These are phyloP conservation scores for Mythimna ferrago DNA, from an alignment of 2,888 invertebrate genomes.

Conservation along the genomic window DNA sequence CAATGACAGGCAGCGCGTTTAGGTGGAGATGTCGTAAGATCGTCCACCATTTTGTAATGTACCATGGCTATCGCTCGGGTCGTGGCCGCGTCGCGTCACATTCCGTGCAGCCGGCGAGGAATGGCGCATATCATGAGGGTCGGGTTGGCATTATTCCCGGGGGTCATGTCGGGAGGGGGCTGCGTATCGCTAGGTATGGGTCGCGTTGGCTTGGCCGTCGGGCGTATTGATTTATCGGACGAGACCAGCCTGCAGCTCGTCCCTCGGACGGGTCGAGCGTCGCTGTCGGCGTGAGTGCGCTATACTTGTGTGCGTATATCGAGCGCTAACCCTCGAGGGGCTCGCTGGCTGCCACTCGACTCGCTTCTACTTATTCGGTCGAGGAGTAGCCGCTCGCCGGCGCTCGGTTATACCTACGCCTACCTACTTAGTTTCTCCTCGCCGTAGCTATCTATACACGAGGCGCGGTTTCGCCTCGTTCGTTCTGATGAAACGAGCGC, in stretches of 20 bases:
- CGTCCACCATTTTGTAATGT: slow-evolving; percentile 91
- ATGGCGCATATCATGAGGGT: slow-evolving; percentile 86
- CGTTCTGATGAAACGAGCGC: slow-evolving; percentile 85
- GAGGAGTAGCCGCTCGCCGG: slow-evolving; percentile 86
- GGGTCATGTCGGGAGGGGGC: slow-evolving; percentile 87
- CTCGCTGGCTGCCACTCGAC: slow-evolving; percentile 89
- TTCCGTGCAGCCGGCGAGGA: slow-evolving; percentile 88
- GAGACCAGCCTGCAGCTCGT: slow-evolving; percentile 89
- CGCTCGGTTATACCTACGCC: slow-evolving; percentile 87
- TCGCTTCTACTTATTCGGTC: slow-evolving; percentile 90
- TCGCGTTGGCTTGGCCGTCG: slow-evolving; percentile 84
- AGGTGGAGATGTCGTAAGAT: slow-evolving; percentile 91
- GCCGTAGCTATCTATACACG: slow-evolving; percentile 85
- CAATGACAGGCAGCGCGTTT: slow-evolving; percentile 89
- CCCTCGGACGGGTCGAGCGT: slow-evolving; percentile 86
- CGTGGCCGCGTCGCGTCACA: slow-evolving; percentile 89
- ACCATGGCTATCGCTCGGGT: slow-evolving; percentile 88
- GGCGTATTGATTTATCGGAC: slow-evolving; percentile 89
- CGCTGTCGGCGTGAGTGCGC: slow-evolving; percentile 87
- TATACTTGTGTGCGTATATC: slow-evolving; percentile 87
- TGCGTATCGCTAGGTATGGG: slow-evolving; percentile 81
- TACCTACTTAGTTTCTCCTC: slow-evolving; percentile 89
- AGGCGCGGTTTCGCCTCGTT: slow-evolving; percentile 87
- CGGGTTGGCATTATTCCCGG: slow-evolving; percentile 87
- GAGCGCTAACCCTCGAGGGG: slow-evolving; percentile 90